These are phyloP conservation scores for Falcaria lacertinaria DNA, from an alignment of 2,888 invertebrate species.

Conservation along the genomic window DNA sequence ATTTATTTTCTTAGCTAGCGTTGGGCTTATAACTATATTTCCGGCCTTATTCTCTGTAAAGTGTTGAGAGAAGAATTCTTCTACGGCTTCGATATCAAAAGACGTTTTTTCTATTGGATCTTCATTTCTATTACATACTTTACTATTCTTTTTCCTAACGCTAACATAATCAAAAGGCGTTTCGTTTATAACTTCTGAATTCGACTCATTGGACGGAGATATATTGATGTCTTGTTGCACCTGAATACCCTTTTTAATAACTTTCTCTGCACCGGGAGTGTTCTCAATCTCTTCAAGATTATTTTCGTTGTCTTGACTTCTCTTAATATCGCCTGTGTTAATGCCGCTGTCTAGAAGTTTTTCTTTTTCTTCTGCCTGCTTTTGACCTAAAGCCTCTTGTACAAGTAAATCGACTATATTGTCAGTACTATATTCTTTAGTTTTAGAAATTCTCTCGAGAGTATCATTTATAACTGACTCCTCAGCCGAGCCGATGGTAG, in stretches of 20 bases:
- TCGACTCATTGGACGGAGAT: slow-evolving; percentile 52
- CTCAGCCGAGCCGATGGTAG: slow-evolving; percentile 43
- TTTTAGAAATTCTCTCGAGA: slow-evolving; percentile 39
- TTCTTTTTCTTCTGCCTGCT: slow-evolving; percentile 13
- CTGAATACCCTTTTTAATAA: slow-evolving; percentile 5
- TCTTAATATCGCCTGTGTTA: slow-evolving; percentile 26
- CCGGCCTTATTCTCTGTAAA: slow-evolving; percentile 29
- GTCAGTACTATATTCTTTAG: slow-evolving; percentile 31
- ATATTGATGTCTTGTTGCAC: slow-evolving; percentile 24
- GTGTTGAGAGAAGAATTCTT: slow-evolving; percentile 54
- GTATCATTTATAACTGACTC: slow-evolving; percentile 50
- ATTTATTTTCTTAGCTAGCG: slow-evolving; percentile 52
- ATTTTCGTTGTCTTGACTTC: slow-evolving; percentile 17
- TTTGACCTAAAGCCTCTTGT: slow-evolving; percentile 40
- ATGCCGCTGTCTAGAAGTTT: slow-evolving; percentile 31
- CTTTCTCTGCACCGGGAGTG: slow-evolving; percentile 22
- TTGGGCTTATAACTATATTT: slow-evolving; percentile 44
- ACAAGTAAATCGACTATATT: slow-evolving; percentile 49
- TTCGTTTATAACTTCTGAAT: slow-evolving; percentile 42
- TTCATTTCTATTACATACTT: slow-evolving; percentile 7
- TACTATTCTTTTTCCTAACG: slow-evolving; percentile 20
- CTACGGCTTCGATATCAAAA: slow-evolving; percentile 35
- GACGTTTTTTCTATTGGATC: slow-evolving; percentile 6
- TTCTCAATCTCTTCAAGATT: slow-evolving; percentile 36
- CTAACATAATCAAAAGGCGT: slow-evolving; percentile 37